Conservation (phyloP, 1,140 invertebrate species). For the Brachionus calyciflorus region DNA sequence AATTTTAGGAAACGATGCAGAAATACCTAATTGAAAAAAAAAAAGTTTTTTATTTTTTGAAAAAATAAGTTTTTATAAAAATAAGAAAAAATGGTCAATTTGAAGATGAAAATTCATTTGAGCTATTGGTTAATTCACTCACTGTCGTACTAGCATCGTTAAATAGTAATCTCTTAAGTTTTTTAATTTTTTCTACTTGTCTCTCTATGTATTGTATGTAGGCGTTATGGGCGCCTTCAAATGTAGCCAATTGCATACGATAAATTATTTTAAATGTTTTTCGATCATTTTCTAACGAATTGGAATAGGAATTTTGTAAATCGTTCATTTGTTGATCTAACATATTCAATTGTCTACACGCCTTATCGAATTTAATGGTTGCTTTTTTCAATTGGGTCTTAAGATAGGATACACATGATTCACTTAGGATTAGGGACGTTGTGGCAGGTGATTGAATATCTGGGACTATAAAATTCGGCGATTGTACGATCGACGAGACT, state of each 20-base stretch:
- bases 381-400: constrained; percentile 20
- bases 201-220: constrained; percentile 43
- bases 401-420: constrained; percentile 18
- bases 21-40: too few species aligned
- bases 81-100: too few species aligned
- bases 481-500: neutral
- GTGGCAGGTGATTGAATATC: neutral
- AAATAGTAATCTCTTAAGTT: constrained; percentile 19
- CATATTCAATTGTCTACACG: constrained; percentile 31
- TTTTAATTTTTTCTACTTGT: constrained; percentile 44
- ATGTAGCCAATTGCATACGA: constrained; percentile 42
- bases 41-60: too few species aligned
- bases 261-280: constrained; percentile 46
- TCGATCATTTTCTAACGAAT: constrained; percentile 35
- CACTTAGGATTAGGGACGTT: neutral
- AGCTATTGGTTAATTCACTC: neutral
- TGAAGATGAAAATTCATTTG: too few species aligned
- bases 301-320: constrained; percentile 38
- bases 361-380: constrained; percentile 44
- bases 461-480: neutral
- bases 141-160: neutral
- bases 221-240: constrained; percentile 38
- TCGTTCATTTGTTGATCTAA: constrained; percentile 38
- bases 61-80: too few species aligned
- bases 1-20: too few species aligned